phyloP scores from a whole-genome alignment of 1,140 invertebrate species.

The Scaptomyza hsui region DNA sequence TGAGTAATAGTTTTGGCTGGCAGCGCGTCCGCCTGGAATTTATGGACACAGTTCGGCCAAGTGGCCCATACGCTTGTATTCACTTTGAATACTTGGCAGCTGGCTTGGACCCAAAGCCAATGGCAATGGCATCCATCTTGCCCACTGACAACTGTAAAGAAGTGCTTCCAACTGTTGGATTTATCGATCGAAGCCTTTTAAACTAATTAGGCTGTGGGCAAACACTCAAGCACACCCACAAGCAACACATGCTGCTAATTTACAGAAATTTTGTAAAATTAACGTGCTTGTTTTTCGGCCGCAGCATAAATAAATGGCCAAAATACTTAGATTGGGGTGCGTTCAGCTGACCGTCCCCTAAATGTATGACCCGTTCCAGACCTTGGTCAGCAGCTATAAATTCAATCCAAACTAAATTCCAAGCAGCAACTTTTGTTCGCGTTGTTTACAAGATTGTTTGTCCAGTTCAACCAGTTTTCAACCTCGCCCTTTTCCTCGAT shows the following conservation, averaged over 20 bases:
- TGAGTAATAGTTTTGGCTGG: slow-evolving; percentile 82
- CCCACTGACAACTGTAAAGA: slow-evolving; percentile 70
- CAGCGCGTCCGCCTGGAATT: slow-evolving; percentile 62
- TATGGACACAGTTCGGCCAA: slow-evolving; percentile 69
- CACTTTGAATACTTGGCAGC: slow-evolving; percentile 63
- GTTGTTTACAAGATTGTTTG: slow-evolving; percentile 60
- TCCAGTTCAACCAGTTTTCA: background rate
- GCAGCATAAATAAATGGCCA: slow-evolving; percentile 62
- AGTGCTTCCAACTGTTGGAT: slow-evolving; percentile 72
- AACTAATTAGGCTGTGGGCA: slow-evolving; percentile 67
- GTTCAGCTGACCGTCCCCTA: slow-evolving; percentile 2
- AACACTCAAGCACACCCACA: slow-evolving; percentile 17
- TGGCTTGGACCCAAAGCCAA: slow-evolving; percentile 4
- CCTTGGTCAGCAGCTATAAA: slow-evolving; percentile 63
- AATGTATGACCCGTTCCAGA: slow-evolving; percentile 8
- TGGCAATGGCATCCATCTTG: slow-evolving; percentile 59
- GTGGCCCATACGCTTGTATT: slow-evolving; percentile 54
- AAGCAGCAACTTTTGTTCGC: slow-evolving; percentile 61
- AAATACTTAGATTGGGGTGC: slow-evolving; percentile 37
- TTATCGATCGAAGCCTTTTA: slow-evolving; percentile 76
- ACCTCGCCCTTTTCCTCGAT: background rate
- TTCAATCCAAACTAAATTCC: slow-evolving; percentile 61
- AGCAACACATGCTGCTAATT: slow-evolving; percentile 76
- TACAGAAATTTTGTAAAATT: slow-evolving; percentile 43
- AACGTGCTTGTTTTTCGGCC: slow-evolving; percentile 72